Evolutionary conservation across 2,888 invertebrate species (phyloP), one percentile per base, ranked within the genome.

Genomic region (Philaethria dido): DNA sequence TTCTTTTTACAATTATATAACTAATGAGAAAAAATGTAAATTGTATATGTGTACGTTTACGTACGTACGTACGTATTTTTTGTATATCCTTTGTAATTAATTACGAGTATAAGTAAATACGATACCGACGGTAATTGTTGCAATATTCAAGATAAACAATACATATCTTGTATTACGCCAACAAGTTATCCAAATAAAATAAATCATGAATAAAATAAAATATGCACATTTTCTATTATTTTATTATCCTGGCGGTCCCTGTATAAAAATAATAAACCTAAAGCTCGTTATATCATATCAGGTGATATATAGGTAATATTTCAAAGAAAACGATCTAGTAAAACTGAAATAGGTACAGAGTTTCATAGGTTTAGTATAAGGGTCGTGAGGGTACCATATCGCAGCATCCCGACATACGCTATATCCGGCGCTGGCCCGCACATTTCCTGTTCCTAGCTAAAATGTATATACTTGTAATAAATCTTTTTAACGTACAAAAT

Each of bases 341-440:
- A 57, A 5, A 57, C 57, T 22, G 42, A 57, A 4, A 57, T 42
- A 57, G 57, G 9, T 42, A 11, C 57, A 42, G 11, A 42, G 11
- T 42, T 42, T 57, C 42, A 42, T 22, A 42, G 39, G 22, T 42
- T 22, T n/a, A 14, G 22, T 42, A 25, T 4, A 16, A 57, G 57
- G 57, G 57, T 57, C 45, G 42, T 22, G 45, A 45, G 29, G 33
- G 59, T 59, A 29, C 44, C 18, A 45, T 47, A 60, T 47, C 44
- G 18, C 29, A 60, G 18, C 45, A 33, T 45, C 29, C 29, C 45
- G 18, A 47, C 55, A 47, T 18, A n/a, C 47, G 55, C 60, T 48
- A 66, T 66, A 55, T 66, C 69, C 63, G 69, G 50, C 48, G 60
- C 45, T 60, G 42, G 61, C 42, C 69, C 61, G 50, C 55, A 63